Conservation (phyloP, 2,797 vertebrate genomes). For the Hydrolagus colliei region DNA sequence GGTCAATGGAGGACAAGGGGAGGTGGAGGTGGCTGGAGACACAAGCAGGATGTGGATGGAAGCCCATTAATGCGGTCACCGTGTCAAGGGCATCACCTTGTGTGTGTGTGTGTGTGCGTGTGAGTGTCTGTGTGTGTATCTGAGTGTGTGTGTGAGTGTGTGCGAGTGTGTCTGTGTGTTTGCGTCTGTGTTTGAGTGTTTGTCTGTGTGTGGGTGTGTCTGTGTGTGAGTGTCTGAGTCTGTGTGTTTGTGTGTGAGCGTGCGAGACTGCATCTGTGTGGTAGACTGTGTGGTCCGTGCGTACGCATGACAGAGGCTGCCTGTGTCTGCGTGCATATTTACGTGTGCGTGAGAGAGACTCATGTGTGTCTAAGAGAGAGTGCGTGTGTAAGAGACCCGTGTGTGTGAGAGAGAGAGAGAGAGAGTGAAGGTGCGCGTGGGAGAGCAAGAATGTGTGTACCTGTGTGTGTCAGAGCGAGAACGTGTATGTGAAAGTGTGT, state of each 20-base stretch:
- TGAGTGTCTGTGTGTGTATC: slow-evolving; percentile 43
- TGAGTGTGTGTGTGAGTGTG: slow-evolving; percentile 27
- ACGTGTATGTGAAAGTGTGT: slow-evolving; percentile 35
- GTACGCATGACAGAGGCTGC: too few species aligned
- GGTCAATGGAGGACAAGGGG: slow-evolving; percentile 76
- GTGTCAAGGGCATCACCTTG: slow-evolving; percentile 85
- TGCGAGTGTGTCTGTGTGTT: too few species aligned
- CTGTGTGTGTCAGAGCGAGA: slow-evolving; percentile 15
- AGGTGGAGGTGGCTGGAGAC: slow-evolving; percentile 73
- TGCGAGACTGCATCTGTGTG: too few species aligned
- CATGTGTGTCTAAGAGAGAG: too few species aligned
- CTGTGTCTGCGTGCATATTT: too few species aligned
- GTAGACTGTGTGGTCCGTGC: neutral
- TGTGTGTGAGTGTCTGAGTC: slow-evolving; percentile 42
- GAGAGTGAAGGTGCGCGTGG: too few species aligned
- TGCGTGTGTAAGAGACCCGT: too few species aligned
- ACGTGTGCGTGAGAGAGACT: too few species aligned
- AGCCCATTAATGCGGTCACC: slow-evolving; percentile 71
- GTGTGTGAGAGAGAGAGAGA: too few species aligned
- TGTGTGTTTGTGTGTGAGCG: too few species aligned
- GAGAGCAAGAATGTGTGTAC: neutral
- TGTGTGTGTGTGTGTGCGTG: slow-evolving; percentile 42
- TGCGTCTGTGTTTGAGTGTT: too few species aligned
- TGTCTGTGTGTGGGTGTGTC: slow-evolving; percentile 35
- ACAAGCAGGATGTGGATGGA: slow-evolving; percentile 81